phyloP scores from a whole-genome alignment of 1,140 invertebrate species.

The Lycorma delicatula region DNA sequence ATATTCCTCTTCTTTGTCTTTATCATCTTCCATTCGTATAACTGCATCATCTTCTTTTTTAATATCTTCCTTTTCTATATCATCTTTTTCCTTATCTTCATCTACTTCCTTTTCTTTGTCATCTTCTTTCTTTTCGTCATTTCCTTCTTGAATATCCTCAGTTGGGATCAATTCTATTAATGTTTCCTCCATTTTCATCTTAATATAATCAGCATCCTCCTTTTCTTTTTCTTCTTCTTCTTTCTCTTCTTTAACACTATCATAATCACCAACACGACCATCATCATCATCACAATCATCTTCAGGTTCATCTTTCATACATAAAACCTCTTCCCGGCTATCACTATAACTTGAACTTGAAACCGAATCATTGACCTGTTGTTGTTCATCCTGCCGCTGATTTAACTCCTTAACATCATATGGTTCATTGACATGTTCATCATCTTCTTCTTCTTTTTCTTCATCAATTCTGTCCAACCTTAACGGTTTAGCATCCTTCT shows the following conservation, averaged over 20 bases:
- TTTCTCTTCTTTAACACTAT: not conserved
- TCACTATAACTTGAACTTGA: not conserved
- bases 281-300: not conserved
- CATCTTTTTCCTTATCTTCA: not conserved
- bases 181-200: not conserved
- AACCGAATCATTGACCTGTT: no score
- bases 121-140: not conserved
- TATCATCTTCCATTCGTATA: not conserved
- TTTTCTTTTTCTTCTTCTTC: not conserved
- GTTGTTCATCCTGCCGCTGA: no score
- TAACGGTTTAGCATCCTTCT: no score
- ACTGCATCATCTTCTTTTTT: conserved; percentile 2
- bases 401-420: no score
- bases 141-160: not conserved
- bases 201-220: not conserved
- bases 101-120: not conserved
- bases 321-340: no score
- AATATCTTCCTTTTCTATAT: not conserved
- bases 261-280: no score
- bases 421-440: no score
- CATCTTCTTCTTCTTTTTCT: no score
- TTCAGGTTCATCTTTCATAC: not conserved
- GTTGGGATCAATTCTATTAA: not conserved
- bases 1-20: not conserved
- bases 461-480: no score